Evolutionary conservation across 2,113 vertebrate genomes (phyloP).

Genomic region (Anhinga rufa): DNA sequence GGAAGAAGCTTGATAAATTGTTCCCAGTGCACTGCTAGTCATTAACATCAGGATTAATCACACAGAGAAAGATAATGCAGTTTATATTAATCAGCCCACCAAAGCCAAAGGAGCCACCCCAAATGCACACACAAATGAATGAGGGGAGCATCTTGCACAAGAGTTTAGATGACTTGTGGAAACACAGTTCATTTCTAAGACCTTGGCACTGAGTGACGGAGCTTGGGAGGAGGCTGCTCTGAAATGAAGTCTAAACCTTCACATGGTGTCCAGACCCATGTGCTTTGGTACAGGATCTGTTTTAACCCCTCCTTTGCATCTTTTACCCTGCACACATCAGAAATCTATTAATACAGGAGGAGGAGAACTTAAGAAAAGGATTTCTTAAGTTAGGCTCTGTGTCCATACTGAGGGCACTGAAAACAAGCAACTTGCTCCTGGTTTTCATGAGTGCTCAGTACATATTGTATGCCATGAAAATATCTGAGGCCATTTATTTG

Average conservation of each 20-base stretch:
- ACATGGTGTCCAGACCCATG: fast-evolving
- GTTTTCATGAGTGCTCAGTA: not conserved
- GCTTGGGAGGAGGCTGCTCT: not conserved
- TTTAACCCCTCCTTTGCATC: not conserved
- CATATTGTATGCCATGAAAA: not conserved
- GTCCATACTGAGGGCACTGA: not conserved
- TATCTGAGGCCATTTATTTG: not conserved
- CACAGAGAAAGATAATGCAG: not conserved
- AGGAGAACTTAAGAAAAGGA: not conserved
- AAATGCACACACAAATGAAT: not conserved
- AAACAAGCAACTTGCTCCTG: not conserved
- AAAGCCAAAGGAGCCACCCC: not conserved
- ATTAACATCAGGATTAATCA: not conserved
- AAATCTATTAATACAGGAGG: not conserved
- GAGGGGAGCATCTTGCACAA: not conserved
- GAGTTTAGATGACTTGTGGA: not conserved
- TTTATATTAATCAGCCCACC: not conserved
- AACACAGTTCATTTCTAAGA: not conserved
- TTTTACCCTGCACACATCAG: not conserved
- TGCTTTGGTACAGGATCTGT: not conserved
- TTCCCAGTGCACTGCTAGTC: not conserved
- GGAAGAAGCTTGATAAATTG: not conserved
- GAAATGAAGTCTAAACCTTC: not conserved
- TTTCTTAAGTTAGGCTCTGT: not conserved
- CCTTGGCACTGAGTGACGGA: fast-evolving